phyloP scores from a whole-genome alignment of 2,113 vertebrate species.

The Sander vitreus region DNA sequence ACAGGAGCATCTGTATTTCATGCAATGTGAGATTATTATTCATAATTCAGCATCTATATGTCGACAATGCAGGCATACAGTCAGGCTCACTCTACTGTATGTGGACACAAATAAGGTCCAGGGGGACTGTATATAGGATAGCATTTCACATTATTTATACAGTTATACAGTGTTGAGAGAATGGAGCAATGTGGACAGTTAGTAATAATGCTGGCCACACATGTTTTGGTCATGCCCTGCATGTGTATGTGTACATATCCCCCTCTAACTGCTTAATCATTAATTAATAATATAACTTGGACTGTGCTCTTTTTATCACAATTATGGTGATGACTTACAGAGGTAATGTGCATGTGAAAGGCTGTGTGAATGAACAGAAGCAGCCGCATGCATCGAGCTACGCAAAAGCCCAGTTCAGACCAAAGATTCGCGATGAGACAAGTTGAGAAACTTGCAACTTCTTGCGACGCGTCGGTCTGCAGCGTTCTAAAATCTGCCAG shows the following conservation, averaged over 20 bases:
- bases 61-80: neutral
- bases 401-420: too few relatives aligned
- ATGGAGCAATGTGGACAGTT: conserved; percentile 20
- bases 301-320: conserved; percentile 19
- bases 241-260: neutral
- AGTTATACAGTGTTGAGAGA: neutral
- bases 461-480: too few relatives aligned
- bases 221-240: neutral
- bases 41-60: neutral
- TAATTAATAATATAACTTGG: too few relatives aligned
- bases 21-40: neutral
- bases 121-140: neutral
- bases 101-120: conserved; percentile 24
- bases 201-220: too few relatives aligned
- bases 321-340: conserved; percentile 12
- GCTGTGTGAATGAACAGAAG: neutral
- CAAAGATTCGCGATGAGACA: too few relatives aligned
- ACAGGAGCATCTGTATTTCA: neutral
- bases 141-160: neutral
- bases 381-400: neutral
- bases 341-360: conserved; percentile 3
- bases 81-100: neutral
- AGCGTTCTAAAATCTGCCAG: too few relatives aligned
- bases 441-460: too few relatives aligned
- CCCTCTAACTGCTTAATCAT: neutral